These are phyloP conservation scores for Patella depressa DNA, from an alignment of 2,888 invertebrate species.

Conservation along the genomic window DNA sequence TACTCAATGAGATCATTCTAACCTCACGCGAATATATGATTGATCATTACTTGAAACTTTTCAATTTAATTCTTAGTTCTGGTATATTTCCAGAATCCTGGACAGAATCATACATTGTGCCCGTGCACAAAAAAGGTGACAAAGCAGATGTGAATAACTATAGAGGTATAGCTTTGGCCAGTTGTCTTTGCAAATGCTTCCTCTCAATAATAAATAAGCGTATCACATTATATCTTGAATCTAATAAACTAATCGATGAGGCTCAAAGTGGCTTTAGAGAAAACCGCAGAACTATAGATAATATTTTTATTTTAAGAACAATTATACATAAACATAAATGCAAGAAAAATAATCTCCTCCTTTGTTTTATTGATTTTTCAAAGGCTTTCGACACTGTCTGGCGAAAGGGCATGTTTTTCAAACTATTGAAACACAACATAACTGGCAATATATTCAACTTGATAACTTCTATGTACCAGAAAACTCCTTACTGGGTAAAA, in stretches of 20 bases:
- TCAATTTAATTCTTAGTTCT: not conserved
- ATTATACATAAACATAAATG: not conserved
- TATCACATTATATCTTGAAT: not conserved
- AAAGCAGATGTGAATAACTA: not conserved
- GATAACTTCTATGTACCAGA: not conserved
- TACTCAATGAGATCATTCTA: not conserved
- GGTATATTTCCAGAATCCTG: not conserved
- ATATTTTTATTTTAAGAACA: not conserved
- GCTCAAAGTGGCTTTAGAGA: not conserved
- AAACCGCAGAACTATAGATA: not conserved
- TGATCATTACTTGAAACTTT: not conserved
- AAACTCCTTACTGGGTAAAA: not conserved
- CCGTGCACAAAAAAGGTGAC: not conserved
- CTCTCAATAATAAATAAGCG: not conserved
- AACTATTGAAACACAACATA: not conserved
- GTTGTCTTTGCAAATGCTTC: not conserved
- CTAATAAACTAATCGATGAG: too few species aligned
- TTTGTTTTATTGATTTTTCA: not conserved
- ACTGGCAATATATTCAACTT: not conserved
- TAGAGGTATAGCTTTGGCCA: not conserved
- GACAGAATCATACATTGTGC: not conserved
- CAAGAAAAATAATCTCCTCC: not conserved
- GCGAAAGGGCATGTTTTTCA: not conserved
- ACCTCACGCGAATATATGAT: not conserved
- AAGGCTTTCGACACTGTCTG: not conserved